Percentiles rank a stretch among this genome's conserved stretches.
Evolutionary conservation across 2,888 invertebrate genomes (phyloP).

Genomic region (Acanthosepion esculentum): DNA sequence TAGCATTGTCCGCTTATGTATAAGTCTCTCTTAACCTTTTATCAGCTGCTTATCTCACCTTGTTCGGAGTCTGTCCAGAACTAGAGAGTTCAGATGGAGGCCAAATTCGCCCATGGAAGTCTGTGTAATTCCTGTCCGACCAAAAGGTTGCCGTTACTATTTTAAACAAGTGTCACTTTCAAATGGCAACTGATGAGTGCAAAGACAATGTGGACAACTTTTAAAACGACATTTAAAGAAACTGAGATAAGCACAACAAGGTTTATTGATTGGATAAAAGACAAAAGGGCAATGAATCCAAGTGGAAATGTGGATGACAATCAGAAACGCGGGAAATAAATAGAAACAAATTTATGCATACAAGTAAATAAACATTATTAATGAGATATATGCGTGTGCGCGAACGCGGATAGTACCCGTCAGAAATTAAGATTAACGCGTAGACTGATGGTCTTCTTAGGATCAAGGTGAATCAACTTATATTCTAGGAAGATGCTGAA

Average conservation of each 20-base stretch:
- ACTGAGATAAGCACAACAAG: not conserved
- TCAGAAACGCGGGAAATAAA: not conserved
- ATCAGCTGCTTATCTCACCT: not conserved
- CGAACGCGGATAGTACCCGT: no score
- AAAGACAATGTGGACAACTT: not conserved
- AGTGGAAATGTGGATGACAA: not conserved
- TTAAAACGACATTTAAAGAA: conserved; percentile 3
- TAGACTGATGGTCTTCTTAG: no score
- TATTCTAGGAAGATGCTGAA: no score
- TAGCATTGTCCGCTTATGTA: not conserved
- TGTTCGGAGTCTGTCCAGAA: not conserved
- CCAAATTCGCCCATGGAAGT: not conserved
- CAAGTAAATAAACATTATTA: not conserved
- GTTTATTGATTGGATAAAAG: not conserved
- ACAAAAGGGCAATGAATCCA: not conserved
- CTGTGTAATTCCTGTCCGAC: not conserved
- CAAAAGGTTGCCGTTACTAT: not conserved
- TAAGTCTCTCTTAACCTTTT: conserved; percentile 1
- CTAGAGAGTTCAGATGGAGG: not conserved
- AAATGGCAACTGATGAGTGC: not conserved
- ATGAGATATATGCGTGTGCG: not conserved
- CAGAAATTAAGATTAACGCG: no score
- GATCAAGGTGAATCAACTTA: no score
- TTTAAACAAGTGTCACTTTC: not conserved
- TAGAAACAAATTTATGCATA: not conserved